Evolutionary conservation across 92 coral and sea anemone genomes (phyloP).

Genomic region (Desmophyllum pertusum): DNA sequence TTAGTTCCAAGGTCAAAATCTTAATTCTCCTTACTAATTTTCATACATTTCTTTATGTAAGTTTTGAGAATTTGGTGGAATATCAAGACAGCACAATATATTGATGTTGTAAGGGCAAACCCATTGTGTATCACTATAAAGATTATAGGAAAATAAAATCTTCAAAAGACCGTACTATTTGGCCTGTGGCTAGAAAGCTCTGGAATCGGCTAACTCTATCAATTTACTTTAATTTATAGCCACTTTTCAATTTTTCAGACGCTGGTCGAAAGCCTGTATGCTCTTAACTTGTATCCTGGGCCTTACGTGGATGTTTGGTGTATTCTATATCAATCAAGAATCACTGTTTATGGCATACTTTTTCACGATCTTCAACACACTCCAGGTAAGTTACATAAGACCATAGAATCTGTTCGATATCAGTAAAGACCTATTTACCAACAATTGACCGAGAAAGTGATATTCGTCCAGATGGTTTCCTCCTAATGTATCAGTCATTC

Average conservation of each 20-base stretch:
- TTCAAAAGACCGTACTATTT: no score
- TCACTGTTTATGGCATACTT: slow-evolving; percentile 89
- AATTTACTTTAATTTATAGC: not conserved
- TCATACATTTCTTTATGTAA: not conserved
- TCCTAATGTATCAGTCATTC: no score
- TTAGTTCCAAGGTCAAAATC: not conserved
- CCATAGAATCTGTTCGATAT: no score
- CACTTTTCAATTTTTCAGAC: slow-evolving; percentile 33
- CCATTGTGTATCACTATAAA: no score
- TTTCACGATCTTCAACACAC: slow-evolving; percentile 77
- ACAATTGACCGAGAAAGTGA: no score
- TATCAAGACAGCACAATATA: no score
- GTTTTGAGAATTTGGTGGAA: no score
- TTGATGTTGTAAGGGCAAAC: no score
- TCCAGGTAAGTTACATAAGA: slow-evolving; percentile 57
- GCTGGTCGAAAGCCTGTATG: slow-evolving; percentile 94
- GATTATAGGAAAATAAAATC: no score
- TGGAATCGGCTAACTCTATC: not conserved
- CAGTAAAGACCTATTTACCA: no score
- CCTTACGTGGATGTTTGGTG: slow-evolving; percentile 88
- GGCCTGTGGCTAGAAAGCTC: no score
- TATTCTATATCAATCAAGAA: slow-evolving; percentile 81
- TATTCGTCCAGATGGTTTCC: not conserved
- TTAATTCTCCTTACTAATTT: not conserved
- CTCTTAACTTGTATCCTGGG: slow-evolving; percentile 85